phyloP scores from a whole-genome alignment of 1,140 invertebrate genomes.

The Orius insidiosus region DNA sequence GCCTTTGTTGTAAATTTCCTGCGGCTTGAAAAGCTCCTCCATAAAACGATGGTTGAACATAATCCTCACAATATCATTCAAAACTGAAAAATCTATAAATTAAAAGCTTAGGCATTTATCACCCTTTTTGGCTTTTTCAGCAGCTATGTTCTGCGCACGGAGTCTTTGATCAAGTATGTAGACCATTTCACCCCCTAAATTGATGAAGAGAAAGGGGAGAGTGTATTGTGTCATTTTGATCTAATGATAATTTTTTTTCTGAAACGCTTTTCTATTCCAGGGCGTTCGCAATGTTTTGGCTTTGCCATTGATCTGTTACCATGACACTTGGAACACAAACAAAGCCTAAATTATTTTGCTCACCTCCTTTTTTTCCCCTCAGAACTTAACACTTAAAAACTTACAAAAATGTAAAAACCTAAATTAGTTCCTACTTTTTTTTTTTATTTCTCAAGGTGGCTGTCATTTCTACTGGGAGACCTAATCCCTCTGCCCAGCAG shows the following conservation, averaged over 20 bases:
- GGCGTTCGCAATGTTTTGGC: neutral
- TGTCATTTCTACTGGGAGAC: no score
- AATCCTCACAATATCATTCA: slow-evolving; percentile 72
- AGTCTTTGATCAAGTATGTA: slow-evolving; percentile 85
- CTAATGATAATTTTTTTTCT: no score
- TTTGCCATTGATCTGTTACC: slow-evolving; percentile 9
- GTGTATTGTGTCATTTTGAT: slow-evolving; percentile 38
- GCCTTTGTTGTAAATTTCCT: slow-evolving; percentile 44
- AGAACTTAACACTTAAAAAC: no score
- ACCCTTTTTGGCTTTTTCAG: slow-evolving; percentile 70
- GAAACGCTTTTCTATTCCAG: neutral
- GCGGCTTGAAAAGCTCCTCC: slow-evolving; percentile 59
- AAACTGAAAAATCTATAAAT: slow-evolving; percentile 38
- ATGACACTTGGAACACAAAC: neutral
- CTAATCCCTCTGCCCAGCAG: no score
- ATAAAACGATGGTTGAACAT: slow-evolving; percentile 68
- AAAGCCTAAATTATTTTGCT: no score
- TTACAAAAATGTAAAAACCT: no score
- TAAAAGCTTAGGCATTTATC: slow-evolving; percentile 19
- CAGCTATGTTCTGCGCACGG: slow-evolving; percentile 60
- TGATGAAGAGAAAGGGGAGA: slow-evolving; percentile 72
- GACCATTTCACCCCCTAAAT: slow-evolving; percentile 89
- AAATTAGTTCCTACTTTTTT: no score
- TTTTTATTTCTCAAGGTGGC: no score
- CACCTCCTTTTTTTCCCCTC: no score